Base-by-base conservation (phyloP, 2,888 invertebrate species). In the Mythimna pallens region DNA sequence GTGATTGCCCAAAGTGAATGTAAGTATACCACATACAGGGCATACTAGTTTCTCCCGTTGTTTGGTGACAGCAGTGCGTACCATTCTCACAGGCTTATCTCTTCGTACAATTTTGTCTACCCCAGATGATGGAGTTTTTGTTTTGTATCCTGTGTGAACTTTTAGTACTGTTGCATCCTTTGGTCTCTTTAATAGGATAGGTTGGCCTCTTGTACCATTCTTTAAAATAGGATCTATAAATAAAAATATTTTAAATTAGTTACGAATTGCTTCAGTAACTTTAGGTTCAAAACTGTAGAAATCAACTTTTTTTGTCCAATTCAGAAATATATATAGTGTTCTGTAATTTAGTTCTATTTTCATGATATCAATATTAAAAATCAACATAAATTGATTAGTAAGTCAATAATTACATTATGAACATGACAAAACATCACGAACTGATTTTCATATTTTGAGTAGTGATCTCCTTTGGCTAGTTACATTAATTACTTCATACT, bases 1-100 rank as follows among this genome's bases (percentile, higher is more conserved):
- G 83, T 96, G 96, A 79, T 95, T 96, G 55, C 95, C 94, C 65
- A 96, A 88, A 55, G 95, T 95, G 80, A 87, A 96, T 0, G 96
- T 96, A 25, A 96, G 91, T 84, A 96, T 95, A 30, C 96, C 96
- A 88, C 96, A 96, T 9, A 96, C 93, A 22, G 96, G 96, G 78
- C 96, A 96, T 0, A 96, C 96, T 75, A 96, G 91, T 87, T 96
- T 96, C 78, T 96, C 96, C 67, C 92, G 91, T 78, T 93, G 94
- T 73, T 93, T 95, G 20, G 90, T 81, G 7, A 89, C 88, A 0
- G 91, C 88, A 68, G 84, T 80, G 47, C 92, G 89, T 8, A 94
- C 90, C 82, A 93, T 87, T 80, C 93, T 89, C 3, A 94, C 88
- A 57, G 92, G 87, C 70, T 93, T 93, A 3, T 94, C 92, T 52